Conservation (phyloP, 2,888 invertebrate genomes). For the Cheilosia impressa region DNA sequence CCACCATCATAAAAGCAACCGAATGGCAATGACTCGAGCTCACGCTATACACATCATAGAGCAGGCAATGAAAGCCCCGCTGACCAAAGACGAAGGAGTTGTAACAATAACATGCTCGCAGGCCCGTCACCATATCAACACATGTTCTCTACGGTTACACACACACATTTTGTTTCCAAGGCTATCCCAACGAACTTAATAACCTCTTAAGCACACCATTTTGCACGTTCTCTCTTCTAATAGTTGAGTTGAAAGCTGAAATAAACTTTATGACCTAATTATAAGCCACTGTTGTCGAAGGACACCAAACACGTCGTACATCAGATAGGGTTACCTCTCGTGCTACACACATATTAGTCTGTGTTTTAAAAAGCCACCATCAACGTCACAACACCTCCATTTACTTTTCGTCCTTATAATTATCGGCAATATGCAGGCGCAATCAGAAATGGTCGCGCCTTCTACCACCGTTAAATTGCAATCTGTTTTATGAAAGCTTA, state of each 20-base stretch:
- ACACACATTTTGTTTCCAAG: neutral
- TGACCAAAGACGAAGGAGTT: conserved; percentile 10
- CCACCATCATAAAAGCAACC: neutral
- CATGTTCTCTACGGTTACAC: neutral
- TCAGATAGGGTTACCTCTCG: neutral
- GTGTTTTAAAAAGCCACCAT: neutral
- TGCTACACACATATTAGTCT: conserved; percentile 29
- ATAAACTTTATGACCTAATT: conserved; percentile 40
- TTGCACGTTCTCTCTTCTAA: neutral
- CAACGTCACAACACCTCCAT: conserved; percentile 4
- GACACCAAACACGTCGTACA: conserved; percentile 14
- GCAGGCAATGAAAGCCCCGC: neutral
- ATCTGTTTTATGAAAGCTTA: neutral
- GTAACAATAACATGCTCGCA: no score
- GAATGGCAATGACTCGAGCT: conserved; percentile 3
- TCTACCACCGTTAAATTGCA: neutral
- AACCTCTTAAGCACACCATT: neutral
- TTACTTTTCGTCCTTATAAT: conserved; percentile 4
- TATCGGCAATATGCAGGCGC: conserved; percentile 19
- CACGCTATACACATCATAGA: conserved; percentile 2
- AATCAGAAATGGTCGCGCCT: neutral
- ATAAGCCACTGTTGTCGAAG: conserved; percentile 13
- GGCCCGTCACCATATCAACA: conserved; percentile 10
- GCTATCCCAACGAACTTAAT: neutral
- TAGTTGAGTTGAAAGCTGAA: neutral